A percentile compares a stretch with the other conserved stretches of the same genome.
Evolutionary conservation across 92 coral and sea anemone species (phyloP).

Genomic region (Parazoanthus darwini): DNA sequence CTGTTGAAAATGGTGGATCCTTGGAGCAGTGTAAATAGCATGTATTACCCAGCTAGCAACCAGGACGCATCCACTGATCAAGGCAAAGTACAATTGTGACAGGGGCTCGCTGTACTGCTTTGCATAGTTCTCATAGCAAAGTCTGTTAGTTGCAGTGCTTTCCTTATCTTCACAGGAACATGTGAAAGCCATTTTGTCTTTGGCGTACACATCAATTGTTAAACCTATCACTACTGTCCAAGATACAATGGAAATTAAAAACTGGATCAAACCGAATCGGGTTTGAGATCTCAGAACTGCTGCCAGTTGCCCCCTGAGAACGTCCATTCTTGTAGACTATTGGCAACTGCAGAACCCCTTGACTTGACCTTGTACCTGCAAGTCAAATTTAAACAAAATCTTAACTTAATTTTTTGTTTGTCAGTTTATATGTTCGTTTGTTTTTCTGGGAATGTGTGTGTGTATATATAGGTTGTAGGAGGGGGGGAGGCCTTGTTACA

Average conservation of each 20-base stretch:
- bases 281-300: constrained; percentile 33
- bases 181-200: constrained; percentile 23
- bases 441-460: too few relatives aligned
- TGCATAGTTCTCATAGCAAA: constrained; percentile 26
- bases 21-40: constrained; percentile 36
- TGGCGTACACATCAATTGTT: neutral
- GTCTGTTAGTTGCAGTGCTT: constrained; percentile 18
- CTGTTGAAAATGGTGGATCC: neutral
- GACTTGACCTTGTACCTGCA: neutral
- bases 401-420: too few relatives aligned
- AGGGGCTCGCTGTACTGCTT: constrained; percentile 14
- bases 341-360: neutral
- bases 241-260: neutral
- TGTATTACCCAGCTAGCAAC: constrained; percentile 38
- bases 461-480: too few relatives aligned
- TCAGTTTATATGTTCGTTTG: too few relatives aligned
- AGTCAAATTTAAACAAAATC: neutral
- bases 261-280: constrained; percentile 38
- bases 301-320: constrained; percentile 14
- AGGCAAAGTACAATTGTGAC: constrained; percentile 41
- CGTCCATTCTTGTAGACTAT: neutral
- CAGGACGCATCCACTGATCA: constrained; percentile 35
- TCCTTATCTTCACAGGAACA: constrained; percentile 24
- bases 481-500: too few relatives aligned
- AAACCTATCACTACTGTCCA: constrained; percentile 34